A percentile compares a stretch with the other conserved stretches of the same genome.
Conservation (phyloP, 1,140 invertebrate species). For the Venustaconcha ellipsiformis region DNA sequence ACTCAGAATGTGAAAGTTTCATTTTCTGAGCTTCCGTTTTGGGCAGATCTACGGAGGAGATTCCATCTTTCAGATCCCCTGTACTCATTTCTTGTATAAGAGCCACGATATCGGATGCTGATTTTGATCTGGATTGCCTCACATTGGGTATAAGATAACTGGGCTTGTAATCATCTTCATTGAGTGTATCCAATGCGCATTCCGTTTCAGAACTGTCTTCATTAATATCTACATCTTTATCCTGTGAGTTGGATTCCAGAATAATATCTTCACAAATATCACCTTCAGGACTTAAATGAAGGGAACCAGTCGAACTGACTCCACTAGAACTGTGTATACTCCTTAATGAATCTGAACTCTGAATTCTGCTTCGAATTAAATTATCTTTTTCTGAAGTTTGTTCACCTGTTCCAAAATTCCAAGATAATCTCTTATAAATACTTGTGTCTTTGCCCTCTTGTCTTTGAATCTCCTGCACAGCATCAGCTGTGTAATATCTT, state of each 20-base stretch:
- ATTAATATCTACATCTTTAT: constrained; percentile 35
- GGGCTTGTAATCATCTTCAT: constrained; percentile 1
- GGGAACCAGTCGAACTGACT: constrained; percentile 72
- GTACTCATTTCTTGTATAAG: constrained; percentile 52
- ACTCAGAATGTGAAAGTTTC: constrained; percentile 60
- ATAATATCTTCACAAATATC: constrained; percentile 59
- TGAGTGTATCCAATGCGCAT: constrained; percentile 6
- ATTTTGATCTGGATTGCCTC: constrained; percentile 48
- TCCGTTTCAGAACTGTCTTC: constrained; percentile 31
- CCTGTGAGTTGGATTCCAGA: constrained; percentile 15
- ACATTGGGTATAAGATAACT: background rate
- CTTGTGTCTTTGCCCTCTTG: constrained; percentile 70
- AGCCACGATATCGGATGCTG: constrained; percentile 57
- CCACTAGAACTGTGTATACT: constrained; percentile 72
- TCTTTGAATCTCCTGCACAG: constrained; percentile 77
- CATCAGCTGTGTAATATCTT: constrained; percentile 77
- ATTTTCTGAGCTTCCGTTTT: constrained; percentile 48
- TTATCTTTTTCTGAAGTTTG: constrained; percentile 51
- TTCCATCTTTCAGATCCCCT: constrained; percentile 67
- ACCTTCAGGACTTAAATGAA: constrained; percentile 69
- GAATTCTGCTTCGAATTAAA: constrained; percentile 47
- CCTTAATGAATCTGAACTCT: constrained; percentile 68
- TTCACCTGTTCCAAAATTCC: constrained; percentile 73
- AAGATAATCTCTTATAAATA: constrained; percentile 78
- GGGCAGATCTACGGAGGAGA: constrained; percentile 70